phyloP scores from a whole-genome alignment of 2,888 invertebrate genomes.

The Folsomia candida region DNA sequence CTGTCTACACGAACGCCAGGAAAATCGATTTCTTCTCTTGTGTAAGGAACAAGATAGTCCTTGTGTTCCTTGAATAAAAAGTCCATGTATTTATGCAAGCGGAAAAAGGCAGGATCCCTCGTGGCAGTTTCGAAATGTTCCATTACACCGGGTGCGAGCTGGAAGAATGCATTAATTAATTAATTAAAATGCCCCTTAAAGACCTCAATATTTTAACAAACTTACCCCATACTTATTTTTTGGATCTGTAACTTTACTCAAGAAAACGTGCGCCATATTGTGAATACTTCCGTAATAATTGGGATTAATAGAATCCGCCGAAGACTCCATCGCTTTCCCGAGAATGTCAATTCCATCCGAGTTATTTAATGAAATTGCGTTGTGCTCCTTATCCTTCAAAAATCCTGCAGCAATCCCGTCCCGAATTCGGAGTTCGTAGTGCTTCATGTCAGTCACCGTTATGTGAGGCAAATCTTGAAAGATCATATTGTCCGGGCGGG shows the following conservation, averaged over 20 bases:
- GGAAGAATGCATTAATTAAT: neutral
- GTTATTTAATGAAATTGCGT: constrained; percentile 9
- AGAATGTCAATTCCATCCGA: constrained; percentile 46
- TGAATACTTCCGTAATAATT: constrained; percentile 51
- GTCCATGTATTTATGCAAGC: constrained; percentile 52
- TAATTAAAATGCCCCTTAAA: too few relatives aligned
- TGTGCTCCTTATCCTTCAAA: constrained; percentile 47
- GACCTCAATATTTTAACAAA: neutral
- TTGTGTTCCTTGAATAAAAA: constrained; percentile 52
- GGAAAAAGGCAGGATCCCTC: constrained; percentile 52
- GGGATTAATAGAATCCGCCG: constrained; percentile 42
- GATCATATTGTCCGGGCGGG: constrained; percentile 49
- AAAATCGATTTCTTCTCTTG: constrained; percentile 47
- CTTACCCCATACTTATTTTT: constrained; percentile 51
- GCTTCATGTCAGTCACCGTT: constrained; percentile 49
- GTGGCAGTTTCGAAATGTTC: constrained; percentile 52
- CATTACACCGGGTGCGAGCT: constrained; percentile 51
- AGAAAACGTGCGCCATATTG: constrained; percentile 51
- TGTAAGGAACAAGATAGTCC: constrained; percentile 50
- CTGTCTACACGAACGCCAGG: constrained; percentile 38
- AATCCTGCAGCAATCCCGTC: constrained; percentile 62
- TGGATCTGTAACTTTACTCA: constrained; percentile 51
- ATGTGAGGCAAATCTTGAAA: constrained; percentile 50
- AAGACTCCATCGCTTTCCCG: constrained; percentile 47
- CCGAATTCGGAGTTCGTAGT: constrained; percentile 60